A percentile compares a stretch with the other conserved stretches of the same genome.
phyloP scores from a whole-genome alignment of 2,113 vertebrate species.

The Gambusia affinis region DNA sequence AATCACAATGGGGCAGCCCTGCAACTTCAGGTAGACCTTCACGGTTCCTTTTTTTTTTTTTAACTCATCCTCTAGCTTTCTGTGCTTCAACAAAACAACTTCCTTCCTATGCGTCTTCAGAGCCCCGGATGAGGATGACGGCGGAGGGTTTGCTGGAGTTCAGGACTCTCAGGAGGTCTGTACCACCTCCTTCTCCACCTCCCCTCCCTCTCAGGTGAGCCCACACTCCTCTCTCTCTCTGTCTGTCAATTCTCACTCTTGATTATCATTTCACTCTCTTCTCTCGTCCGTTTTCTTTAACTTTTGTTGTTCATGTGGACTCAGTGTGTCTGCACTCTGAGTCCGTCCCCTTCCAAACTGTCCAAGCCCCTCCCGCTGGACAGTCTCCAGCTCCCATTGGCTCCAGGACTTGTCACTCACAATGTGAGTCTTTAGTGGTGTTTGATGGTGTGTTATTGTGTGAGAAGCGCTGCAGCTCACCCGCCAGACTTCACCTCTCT shows the following conservation, averaged over 20 bases:
- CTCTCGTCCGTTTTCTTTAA: conserved; percentile 22
- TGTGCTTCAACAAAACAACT: too few relatives aligned
- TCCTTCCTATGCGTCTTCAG: conserved; percentile 46
- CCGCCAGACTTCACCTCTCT: background rate
- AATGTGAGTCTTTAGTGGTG: conserved; percentile 66
- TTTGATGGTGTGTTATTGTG: conserved; percentile 30
- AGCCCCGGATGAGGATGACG: conserved; percentile 86
- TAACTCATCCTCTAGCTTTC: too few relatives aligned
- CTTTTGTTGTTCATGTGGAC: conserved; percentile 3
- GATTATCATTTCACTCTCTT: conserved; percentile 47
- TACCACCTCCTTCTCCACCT: conserved; percentile 98
- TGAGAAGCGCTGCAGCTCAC: conserved; percentile 3
- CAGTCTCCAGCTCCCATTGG: conserved; percentile 70
- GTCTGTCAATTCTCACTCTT: conserved; percentile 38
- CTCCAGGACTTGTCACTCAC: conserved; percentile 75
- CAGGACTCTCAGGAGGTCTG: conserved; percentile 98
- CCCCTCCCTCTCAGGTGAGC: conserved; percentile 95
- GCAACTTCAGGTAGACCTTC: conserved; percentile 91
- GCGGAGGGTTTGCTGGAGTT: conserved; percentile 83
- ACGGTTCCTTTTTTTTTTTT: too few relatives aligned
- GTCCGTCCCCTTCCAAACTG: conserved; percentile 74
- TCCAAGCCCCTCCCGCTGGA: conserved; percentile 74
- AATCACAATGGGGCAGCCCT: conserved; percentile 89
- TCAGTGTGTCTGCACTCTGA: conserved; percentile 76
- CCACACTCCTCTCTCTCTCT: background rate